Percentiles rank a stretch among this genome's conserved stretches.
These are phyloP conservation scores for Naja naja DNA, from an alignment of 2,113 vertebrate species.

Conservation along the genomic window DNA sequence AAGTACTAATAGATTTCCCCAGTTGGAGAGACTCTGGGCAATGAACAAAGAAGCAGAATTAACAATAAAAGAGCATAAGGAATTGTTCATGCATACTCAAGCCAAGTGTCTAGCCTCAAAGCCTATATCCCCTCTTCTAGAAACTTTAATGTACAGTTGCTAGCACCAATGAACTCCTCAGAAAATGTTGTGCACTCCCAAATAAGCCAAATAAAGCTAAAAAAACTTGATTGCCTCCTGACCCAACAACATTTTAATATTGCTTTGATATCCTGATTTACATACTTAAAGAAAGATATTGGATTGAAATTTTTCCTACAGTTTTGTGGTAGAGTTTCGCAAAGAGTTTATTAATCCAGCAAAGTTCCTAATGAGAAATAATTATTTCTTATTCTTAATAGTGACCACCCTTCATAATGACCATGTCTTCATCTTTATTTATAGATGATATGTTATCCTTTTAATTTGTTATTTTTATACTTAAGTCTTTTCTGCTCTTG, in stretches of 20 bases:
- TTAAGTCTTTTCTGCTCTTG: neutral
- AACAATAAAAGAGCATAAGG: neutral
- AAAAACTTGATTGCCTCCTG: neutral
- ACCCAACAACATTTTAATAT: neutral
- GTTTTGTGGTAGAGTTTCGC: neutral
- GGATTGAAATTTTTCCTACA: neutral
- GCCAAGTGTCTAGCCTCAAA: neutral
- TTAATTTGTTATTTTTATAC: neutral
- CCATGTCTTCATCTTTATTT: neutral
- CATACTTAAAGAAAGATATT: neutral
- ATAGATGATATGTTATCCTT: neutral
- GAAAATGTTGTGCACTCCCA: neutral
- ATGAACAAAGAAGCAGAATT: neutral
- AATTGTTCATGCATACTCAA: neutral
- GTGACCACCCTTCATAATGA: neutral
- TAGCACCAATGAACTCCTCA: neutral
- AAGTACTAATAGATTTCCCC: neutral
- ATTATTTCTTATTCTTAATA: neutral
- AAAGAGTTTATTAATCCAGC: neutral
- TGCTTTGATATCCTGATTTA: neutral
- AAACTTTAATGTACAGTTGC: neutral
- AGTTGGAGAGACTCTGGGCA: neutral
- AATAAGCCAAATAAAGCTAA: neutral
- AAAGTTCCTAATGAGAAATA: neutral
- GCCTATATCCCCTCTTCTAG: neutral